These are phyloP conservation scores for Spodoptera litura DNA, from an alignment of 1,140 invertebrate genomes.

Conservation along the genomic window DNA sequence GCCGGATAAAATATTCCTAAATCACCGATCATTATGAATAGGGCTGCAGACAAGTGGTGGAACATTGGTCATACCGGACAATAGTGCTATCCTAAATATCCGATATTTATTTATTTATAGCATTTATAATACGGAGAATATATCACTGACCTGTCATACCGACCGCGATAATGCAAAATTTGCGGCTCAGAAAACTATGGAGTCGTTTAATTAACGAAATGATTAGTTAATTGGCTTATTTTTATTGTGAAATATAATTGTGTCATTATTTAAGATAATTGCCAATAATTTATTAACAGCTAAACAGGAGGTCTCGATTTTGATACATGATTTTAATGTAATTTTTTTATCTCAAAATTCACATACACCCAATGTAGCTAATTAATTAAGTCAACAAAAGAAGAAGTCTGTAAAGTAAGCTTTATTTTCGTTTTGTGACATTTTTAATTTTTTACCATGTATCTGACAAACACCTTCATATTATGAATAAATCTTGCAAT, in stretches of 20 bases:
- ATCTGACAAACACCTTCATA: too few species aligned
- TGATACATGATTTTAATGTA: too few species aligned
- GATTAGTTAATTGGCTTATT: conserved; percentile 11
- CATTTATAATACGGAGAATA: conserved; percentile 84
- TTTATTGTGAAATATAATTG: background rate
- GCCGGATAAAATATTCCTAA: conserved; percentile 24
- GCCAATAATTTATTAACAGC: too few species aligned
- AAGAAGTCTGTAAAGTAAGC: too few species aligned
- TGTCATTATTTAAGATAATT: background rate
- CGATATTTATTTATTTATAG: conserved; percentile 84
- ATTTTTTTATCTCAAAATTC: too few species aligned
- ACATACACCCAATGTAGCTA: too few species aligned
- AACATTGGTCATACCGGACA: conserved; percentile 68
- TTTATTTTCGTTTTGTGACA: too few species aligned
- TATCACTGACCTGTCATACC: conserved; percentile 81
- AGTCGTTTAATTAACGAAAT: conserved; percentile 52
- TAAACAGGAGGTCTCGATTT: too few species aligned
- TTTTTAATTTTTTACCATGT: too few species aligned
- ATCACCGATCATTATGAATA: conserved; percentile 53
- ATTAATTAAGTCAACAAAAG: too few species aligned
- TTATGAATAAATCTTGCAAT: too few species aligned
- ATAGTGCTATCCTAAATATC: conserved; percentile 82
- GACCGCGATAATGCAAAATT: conserved; percentile 84
- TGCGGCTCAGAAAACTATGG: conserved; percentile 58
- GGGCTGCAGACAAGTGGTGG: conserved; percentile 54